phyloP scores from a whole-genome alignment of 2,797 vertebrate species.

The Melanotaenia nigrans region DNA sequence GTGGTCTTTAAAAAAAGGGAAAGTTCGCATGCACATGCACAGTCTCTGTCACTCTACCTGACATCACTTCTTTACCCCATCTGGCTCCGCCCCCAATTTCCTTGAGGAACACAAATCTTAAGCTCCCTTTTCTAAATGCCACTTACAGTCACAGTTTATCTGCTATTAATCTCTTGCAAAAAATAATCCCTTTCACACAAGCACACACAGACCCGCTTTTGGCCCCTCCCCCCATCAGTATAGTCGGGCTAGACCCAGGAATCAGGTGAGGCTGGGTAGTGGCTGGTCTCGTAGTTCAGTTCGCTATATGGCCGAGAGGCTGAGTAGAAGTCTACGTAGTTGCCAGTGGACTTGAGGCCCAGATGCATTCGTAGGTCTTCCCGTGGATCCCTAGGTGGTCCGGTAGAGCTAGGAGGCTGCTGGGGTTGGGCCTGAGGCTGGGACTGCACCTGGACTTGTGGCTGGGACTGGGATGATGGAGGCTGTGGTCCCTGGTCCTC shows the following conservation, averaged over 20 bases:
- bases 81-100: conserved; percentile 14
- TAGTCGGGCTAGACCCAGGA: conserved; percentile 96
- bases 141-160: conserved; percentile 50
- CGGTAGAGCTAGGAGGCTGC: conserved; percentile 85
- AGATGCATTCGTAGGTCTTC: conserved; percentile 97
- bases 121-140: conserved; percentile 50
- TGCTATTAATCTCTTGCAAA: conserved; percentile 65
- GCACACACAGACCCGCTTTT: conserved; percentile 54
- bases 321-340: conserved; percentile 99
- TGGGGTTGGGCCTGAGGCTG: conserved; percentile 86
- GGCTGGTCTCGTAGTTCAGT: conserved; percentile 99
- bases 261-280: conserved; percentile 98
- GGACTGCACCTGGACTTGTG: conserved; percentile 75
- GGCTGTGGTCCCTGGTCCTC: conserved; percentile 70
- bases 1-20: conserved; percentile 44
- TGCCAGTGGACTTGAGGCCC: conserved; percentile 98
- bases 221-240: conserved; percentile 37
- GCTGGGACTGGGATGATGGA: conserved; percentile 63
- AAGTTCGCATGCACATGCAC: conserved; percentile 81
- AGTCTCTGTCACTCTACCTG: conserved; percentile 59
- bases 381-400: conserved; percentile 72
- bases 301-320: conserved; percentile 99
- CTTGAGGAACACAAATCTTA: conserved; percentile 48
- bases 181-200: conserved; percentile 69
- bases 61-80: conserved; percentile 39